Base-by-base conservation (phyloP, 2,888 invertebrate species). In the Tryphoninae sp. region DNA sequence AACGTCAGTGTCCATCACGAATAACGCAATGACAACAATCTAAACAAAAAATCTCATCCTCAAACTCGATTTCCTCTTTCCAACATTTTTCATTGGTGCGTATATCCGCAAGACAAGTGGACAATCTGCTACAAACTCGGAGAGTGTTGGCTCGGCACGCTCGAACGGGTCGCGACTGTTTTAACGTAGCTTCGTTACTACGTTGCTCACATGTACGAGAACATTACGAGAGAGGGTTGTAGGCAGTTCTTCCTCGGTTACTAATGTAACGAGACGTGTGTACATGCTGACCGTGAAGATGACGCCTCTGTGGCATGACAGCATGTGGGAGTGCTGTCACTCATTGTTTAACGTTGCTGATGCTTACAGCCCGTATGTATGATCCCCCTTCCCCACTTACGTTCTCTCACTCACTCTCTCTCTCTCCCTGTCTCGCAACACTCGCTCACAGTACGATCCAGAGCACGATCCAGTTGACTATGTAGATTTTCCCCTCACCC, bases 271-370 rank as follows among this genome's bases (percentile, higher is more conserved):
- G 69, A 78, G 78, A 78, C 74, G 53, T 68, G 69, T 59, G 78
- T 74, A 69, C 69, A 81, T 26, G 78, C 81, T 78, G 81, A 89
- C 89, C 88, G 88, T 87, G 86, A 88, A 86, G 86, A 88, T 88
- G 88, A 86, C 85, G 86, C 85, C 85, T 85, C 51, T 51, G 33
- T 33, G 83, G 86, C 86, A 84, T 90, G 91, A 90, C 91, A 91
- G 89, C 88, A 87, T 89, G 92, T 91, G 90, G 91, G 91, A 91
- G 91, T 90, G 86, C 90, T 91, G 91, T 91, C 92, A 91, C 87
- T 91, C 91, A 91, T 90, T 90, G 89, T 90, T 91, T 89, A 81
- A 80, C 83, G 84, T 82, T 72, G 83, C 82, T 74, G 69, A 71
- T 58, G 78, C 71, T 81, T 51, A 33, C 55, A 51, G 65, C 77